Base-by-base conservation (phyloP, 30 jellyfish, hydroid and myxozoan species). In the Aurelia sp. region DNA sequence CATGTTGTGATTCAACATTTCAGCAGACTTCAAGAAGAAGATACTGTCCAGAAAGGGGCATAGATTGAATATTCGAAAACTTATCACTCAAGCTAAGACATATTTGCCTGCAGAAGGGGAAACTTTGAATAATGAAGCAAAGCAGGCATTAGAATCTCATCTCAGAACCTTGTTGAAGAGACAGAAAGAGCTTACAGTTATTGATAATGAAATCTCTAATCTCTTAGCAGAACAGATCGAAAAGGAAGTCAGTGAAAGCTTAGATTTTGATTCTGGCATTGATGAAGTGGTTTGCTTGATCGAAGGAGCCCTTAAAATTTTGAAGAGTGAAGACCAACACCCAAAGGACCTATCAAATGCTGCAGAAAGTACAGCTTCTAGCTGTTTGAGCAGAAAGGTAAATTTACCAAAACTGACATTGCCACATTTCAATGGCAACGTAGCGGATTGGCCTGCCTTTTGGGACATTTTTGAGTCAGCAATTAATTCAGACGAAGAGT, bases 381-480 rank as follows among this genome's bases (percentile, higher is more conserved):
- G 85, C 3, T 35, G 74, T 74, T 12, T 13, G 27, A 40, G 53
- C 15, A 74, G 31, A 33, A 9, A 44, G 9, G 74, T 74, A 12
- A 74, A 51, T 52, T 18, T 74, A 16, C 85, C 85, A 40, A 74
- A 74, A 22, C 53, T 74, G 23, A 15, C 33, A 19, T 51, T 74
- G 76, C 85, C 85, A n/a, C 75, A 16, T 41, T 74, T 74, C 52
- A 20, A 21, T 44, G 73, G 73, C 4, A 51, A 74, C 52, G 23
- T 48, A 18, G 61, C 22, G 31, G 73, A 74, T 9, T 74, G 85
- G 57, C 61, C 55, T 3, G 16, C 76, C n/a, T 74, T 74, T 51
- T 74, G 85, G 85, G 75, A 74, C 37, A 74, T 47, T 4, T 74
- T 74, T 74, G 75, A 47, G 4, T 74, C 85, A 16, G 55, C 55